phyloP scores from a whole-genome alignment of 2,113 vertebrate genomes.

The Muntiacus reevesi region DNA sequence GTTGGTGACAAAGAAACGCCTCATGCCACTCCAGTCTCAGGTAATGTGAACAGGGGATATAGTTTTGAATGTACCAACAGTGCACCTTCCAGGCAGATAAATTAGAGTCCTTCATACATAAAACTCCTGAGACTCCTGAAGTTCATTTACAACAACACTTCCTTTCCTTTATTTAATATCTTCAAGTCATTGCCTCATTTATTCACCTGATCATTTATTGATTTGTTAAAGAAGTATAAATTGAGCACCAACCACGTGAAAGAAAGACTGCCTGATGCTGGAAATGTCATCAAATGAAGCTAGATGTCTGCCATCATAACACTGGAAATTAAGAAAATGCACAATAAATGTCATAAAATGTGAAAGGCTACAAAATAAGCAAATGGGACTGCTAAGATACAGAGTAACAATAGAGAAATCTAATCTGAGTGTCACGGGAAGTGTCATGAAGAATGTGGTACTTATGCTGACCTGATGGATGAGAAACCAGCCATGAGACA shows the following conservation, averaged over 20 bases:
- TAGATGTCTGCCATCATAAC: not conserved
- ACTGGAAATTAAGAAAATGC: not conserved
- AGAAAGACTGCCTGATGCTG: not conserved
- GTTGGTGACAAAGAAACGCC: not conserved
- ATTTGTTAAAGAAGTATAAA: not conserved
- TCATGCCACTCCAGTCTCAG: not conserved
- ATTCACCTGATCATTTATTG: not conserved
- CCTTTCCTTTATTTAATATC: not conserved
- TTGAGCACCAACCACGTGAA: not conserved
- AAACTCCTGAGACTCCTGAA: not conserved
- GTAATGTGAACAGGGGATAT: not conserved
- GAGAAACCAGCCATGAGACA: not conserved
- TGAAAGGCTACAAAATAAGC: not conserved
- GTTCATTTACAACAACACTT: not conserved
- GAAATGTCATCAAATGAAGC: not conserved
- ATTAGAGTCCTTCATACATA: not conserved
- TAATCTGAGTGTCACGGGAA: not conserved
- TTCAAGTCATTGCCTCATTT: not conserved
- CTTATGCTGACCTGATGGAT: not conserved
- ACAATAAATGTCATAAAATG: not conserved
- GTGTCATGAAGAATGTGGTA: not conserved
- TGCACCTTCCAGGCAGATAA: not conserved
- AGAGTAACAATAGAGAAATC: not conserved
- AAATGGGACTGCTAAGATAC: not conserved
- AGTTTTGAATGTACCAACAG: not conserved